phyloP scores from a whole-genome alignment of 1,140 invertebrate species.

The Drosophila takahashii region DNA sequence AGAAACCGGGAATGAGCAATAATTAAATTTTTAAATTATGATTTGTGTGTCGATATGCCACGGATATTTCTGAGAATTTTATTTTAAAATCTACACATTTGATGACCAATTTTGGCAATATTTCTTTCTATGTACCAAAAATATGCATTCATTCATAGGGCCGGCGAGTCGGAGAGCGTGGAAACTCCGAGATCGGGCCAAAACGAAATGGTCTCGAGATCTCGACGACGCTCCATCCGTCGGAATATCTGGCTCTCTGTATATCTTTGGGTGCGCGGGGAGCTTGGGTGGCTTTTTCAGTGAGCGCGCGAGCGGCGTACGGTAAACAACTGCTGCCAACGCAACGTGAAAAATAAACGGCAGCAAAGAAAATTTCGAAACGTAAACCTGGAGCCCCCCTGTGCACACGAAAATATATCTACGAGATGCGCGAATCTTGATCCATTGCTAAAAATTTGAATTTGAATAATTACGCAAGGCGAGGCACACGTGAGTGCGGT shows the following conservation, averaged over 20 bases:
- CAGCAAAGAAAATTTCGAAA: conserved; percentile 54
- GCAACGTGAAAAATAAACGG: conserved; percentile 32
- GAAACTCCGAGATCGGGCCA: conserved; percentile 24
- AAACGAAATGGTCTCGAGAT: conserved; percentile 36
- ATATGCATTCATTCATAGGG: conserved; percentile 15
- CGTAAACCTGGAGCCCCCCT: conserved; percentile 34
- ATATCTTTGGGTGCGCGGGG: conserved; percentile 52
- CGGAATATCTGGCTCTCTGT: conserved; percentile 36
- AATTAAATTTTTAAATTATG: background rate
- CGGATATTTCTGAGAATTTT: background rate
- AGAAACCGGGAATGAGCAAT: too few relatives aligned
- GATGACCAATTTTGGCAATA: background rate
- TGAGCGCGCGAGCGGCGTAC: conserved; percentile 76
- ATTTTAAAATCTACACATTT: background rate
- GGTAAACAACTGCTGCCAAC: conserved; percentile 65
- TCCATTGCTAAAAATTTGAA: conserved; percentile 29
- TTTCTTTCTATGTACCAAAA: conserved; percentile 21
- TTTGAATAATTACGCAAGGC: conserved; percentile 55
- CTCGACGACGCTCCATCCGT: conserved; percentile 41
- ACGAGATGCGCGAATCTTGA: conserved; percentile 34
- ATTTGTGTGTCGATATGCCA: background rate
- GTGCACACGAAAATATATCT: conserved; percentile 37
- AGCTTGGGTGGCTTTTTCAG: conserved; percentile 62
- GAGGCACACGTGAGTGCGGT: conserved; percentile 31
- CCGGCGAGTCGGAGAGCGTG: conserved; percentile 17